phyloP scores from a whole-genome alignment of 2,797 vertebrate genomes.

The Tapera naevia region DNA sequence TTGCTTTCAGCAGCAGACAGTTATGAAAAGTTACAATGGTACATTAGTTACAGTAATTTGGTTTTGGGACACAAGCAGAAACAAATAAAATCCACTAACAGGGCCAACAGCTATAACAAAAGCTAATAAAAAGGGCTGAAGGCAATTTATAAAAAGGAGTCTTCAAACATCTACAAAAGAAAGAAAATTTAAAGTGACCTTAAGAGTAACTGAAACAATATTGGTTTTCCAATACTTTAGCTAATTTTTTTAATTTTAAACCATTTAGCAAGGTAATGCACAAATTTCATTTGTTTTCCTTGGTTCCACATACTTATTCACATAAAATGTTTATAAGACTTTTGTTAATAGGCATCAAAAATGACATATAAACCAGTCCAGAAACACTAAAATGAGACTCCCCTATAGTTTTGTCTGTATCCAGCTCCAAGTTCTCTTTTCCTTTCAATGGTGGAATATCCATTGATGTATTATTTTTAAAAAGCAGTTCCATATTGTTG shows the following conservation, averaged over 20 bases:
- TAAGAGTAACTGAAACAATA: slow-evolving; percentile 16
- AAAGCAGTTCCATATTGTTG: neutral
- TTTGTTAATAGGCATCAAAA: neutral
- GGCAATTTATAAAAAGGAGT: slow-evolving; percentile 47
- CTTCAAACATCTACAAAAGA: slow-evolving; percentile 49
- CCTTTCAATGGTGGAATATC: neutral
- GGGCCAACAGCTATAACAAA: slow-evolving; percentile 49
- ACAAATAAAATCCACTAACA: slow-evolving; percentile 69
- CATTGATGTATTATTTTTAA: neutral
- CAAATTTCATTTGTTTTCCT: neutral
- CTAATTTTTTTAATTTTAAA: neutral
- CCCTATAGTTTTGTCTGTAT: neutral
- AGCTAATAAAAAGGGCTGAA: slow-evolving; percentile 68
- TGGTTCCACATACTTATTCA: neutral
- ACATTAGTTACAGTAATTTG: slow-evolving; percentile 71
- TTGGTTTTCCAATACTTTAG: neutral
- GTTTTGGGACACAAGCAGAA: slow-evolving; percentile 61
- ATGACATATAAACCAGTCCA: neutral
- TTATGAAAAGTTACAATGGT: slow-evolving; percentile 57
- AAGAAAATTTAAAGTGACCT: slow-evolving; percentile 27
- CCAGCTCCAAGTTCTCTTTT: neutral
- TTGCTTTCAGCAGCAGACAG: slow-evolving; percentile 54
- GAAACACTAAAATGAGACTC: neutral
- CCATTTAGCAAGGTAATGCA: neutral
- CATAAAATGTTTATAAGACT: neutral